phyloP scores from a whole-genome alignment of 2,888 invertebrate genomes.

The Oxyscelio sp. region DNA sequence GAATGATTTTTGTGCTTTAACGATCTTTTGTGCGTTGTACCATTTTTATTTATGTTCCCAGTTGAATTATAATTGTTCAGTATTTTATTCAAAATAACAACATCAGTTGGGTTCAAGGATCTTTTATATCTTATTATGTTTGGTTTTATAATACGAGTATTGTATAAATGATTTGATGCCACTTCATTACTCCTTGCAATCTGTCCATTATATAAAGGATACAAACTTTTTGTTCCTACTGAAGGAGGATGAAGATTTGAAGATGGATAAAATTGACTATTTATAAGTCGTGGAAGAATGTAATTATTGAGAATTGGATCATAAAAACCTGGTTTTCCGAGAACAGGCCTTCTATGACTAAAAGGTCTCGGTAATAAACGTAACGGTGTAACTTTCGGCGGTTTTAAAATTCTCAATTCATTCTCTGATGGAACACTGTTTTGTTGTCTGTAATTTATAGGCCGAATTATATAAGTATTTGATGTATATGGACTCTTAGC shows the following conservation, averaged over 20 bases:
- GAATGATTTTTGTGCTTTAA: conserved; percentile 34
- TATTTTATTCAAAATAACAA: conserved; percentile 20
- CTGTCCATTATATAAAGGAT: conserved; percentile 37
- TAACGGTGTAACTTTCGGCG: conserved; percentile 15
- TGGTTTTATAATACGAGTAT: conserved; percentile 19
- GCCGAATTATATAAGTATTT: conserved; percentile 13
- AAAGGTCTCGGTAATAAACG: conserved; percentile 7
- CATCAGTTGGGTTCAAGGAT: conserved; percentile 40
- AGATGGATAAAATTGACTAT: conserved; percentile 26
- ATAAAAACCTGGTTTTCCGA: conserved; percentile 6
- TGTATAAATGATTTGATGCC: conserved; percentile 14
- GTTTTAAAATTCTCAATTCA: conserved; percentile 43
- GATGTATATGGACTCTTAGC: conserved; percentile 2
- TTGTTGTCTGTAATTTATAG: conserved; percentile 29
- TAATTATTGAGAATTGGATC: conserved; percentile 57
- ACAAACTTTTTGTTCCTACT: conserved; percentile 10
- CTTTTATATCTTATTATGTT: conserved; percentile 41
- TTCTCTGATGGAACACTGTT: conserved; percentile 25
- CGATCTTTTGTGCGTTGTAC: no score
- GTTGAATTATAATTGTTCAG: background rate
- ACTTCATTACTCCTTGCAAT: background rate
- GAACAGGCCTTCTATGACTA: conserved; percentile 40
- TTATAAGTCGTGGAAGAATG: conserved; percentile 41
- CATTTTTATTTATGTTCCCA: conserved; percentile 6
- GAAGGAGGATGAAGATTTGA: conserved; percentile 28